These are phyloP conservation scores for Paramormyrops hopkinsi DNA, from an alignment of 2,797 vertebrate genomes.

Conservation along the genomic window DNA sequence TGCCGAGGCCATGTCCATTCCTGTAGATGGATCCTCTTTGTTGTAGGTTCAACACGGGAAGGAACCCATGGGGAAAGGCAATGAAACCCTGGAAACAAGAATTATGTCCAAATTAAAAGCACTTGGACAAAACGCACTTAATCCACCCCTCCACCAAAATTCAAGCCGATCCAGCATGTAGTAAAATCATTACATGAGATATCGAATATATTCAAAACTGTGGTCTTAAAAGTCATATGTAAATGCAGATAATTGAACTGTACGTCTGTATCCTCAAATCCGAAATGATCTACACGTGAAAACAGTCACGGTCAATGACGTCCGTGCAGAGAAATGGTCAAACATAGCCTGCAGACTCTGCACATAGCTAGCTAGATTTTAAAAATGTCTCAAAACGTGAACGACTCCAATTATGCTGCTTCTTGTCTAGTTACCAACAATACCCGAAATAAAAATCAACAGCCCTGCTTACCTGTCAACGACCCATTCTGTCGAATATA, in stretches of 20 bases:
- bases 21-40: not conserved
- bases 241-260: not conserved
- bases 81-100: slow-evolving; percentile 7
- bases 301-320: not conserved
- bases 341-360: not conserved
- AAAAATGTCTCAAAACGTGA: not conserved
- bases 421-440: not conserved
- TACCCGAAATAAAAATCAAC: not conserved
- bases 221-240: not conserved
- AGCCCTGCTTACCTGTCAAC: not conserved
- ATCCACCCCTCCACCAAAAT: not conserved
- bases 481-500: slow-evolving; percentile 4
- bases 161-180: not conserved
- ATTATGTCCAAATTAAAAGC: not conserved
- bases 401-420: not conserved
- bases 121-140: not conserved
- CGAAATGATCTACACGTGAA: not conserved
- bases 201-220: not conserved
- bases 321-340: not conserved
- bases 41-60: not conserved
- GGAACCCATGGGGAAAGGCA: slow-evolving; percentile 9
- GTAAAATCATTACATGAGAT: not conserved
- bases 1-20: slow-evolving; percentile 48
- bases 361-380: not conserved
- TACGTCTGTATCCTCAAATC: not conserved